Evolutionary conservation across 1,140 invertebrate species (phyloP).

Genomic region (Penaeus chinensis): DNA sequence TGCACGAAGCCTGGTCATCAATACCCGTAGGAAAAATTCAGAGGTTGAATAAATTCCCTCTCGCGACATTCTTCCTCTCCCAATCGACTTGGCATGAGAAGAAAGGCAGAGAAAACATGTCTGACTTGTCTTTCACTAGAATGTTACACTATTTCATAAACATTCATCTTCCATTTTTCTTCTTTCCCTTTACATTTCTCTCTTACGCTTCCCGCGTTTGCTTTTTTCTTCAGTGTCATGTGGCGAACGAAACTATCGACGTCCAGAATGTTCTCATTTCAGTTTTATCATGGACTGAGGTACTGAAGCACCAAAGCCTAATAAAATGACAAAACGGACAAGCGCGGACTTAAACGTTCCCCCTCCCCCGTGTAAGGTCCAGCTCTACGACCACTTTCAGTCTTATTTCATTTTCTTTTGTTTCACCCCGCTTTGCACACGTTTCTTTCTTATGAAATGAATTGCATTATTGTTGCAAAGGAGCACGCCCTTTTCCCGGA

Average conservation of each 20-base stretch:
- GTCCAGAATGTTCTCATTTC: not conserved
- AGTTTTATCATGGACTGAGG: not conserved
- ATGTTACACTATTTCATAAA: constrained; percentile 46
- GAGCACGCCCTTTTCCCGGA: too few species aligned
- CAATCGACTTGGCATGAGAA: constrained; percentile 16
- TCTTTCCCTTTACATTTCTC: constrained; percentile 2
- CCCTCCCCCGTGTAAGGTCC: constrained; percentile 18
- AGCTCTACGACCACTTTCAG: constrained; percentile 4
- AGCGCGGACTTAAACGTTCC: constrained; percentile 21
- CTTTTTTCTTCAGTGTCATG: not conserved
- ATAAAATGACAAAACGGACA: constrained; percentile 26
- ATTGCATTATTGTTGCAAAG: too few species aligned
- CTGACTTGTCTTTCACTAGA: constrained; percentile 34
- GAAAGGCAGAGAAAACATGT: constrained; percentile 34
- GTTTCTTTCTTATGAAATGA: too few species aligned
- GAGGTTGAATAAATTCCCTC: too few species aligned
- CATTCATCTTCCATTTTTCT: constrained; percentile 26
- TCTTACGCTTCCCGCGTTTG: not conserved
- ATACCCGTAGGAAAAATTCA: too few species aligned
- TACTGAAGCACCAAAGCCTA: constrained; percentile 2
- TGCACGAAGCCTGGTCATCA: not conserved
- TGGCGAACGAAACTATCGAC: too few species aligned
- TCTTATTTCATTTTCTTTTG: too few species aligned
- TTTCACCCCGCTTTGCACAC: too few species aligned
- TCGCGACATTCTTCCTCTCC: not conserved